These are phyloP conservation scores for Leptocoma aspasia DNA, from an alignment of 2,113 vertebrate species.

Conservation along the genomic window DNA sequence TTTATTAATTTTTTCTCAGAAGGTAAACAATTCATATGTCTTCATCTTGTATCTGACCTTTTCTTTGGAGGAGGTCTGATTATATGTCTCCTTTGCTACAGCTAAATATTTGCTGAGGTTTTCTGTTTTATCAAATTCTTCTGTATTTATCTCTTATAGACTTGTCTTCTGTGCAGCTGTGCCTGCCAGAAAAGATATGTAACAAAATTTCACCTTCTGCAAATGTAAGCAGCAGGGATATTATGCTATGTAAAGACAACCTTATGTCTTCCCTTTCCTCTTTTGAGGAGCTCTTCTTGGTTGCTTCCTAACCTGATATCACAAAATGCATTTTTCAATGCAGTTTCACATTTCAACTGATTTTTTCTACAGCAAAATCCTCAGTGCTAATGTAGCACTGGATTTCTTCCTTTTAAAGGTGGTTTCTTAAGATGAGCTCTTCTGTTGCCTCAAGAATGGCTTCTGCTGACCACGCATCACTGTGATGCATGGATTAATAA, in stretches of 20 bases:
- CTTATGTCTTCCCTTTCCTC: not conserved
- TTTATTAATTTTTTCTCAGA: not conserved
- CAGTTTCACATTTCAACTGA: not conserved
- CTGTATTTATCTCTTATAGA: not conserved
- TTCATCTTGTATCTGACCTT: not conserved
- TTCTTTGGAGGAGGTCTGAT: not conserved
- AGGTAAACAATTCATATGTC: not conserved
- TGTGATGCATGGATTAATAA: too few relatives aligned
- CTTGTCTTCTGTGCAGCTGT: not conserved
- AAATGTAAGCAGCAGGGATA: not conserved
- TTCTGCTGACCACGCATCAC: not conserved
- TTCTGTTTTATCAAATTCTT: not conserved
- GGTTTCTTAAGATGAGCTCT: not conserved
- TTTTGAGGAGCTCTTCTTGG: not conserved
- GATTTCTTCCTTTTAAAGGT: not conserved
- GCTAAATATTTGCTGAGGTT: not conserved
- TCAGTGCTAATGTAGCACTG: not conserved
- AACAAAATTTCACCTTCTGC: not conserved
- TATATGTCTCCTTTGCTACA: not conserved
- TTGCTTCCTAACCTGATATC: not conserved
- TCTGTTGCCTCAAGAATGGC: not conserved
- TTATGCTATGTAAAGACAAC: not conserved
- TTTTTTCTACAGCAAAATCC: not conserved
- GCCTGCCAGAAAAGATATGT: not conserved
- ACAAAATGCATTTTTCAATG: not conserved